Conservation (phyloP, 2,113 vertebrate species). For the Argyrosomus japonicus region DNA sequence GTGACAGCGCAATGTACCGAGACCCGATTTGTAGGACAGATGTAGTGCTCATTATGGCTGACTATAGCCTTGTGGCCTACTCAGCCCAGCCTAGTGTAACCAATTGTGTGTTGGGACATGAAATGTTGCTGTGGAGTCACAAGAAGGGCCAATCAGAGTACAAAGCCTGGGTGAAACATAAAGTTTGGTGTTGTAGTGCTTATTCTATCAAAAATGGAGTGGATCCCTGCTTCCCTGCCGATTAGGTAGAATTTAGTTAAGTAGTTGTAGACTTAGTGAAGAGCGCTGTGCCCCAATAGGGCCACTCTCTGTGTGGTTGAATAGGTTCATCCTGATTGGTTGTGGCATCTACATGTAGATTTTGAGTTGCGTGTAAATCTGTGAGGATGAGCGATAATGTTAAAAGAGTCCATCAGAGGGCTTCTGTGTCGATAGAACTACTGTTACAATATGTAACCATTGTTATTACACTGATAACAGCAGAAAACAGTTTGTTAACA, state of each 20-base stretch:
- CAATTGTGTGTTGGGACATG: slow-evolving; percentile 19
- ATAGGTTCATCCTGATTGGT: slow-evolving; percentile 5
- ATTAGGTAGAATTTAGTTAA: slow-evolving; percentile 11
- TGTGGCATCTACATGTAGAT: slow-evolving; percentile 20
- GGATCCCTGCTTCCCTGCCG: slow-evolving; percentile 8
- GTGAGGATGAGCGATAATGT: slow-evolving; percentile 20
- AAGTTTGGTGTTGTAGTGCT: slow-evolving; percentile 4
- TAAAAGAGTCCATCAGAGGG: slow-evolving; percentile 24
- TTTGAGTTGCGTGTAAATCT: not conserved
- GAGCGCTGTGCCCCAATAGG: not conserved
- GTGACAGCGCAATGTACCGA: not conserved
- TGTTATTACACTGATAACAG: slow-evolving; percentile 47
- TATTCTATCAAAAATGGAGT: slow-evolving; percentile 22
- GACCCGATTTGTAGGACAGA: not conserved
- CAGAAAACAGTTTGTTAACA: slow-evolving; percentile 41
- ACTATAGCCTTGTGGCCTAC: not conserved
- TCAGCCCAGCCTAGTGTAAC: slow-evolving; percentile 1
- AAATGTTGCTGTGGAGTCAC: slow-evolving; percentile 6
- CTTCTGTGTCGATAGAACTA: slow-evolving; percentile 23
- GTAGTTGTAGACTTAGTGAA: not conserved
- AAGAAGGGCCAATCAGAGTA: not conserved
- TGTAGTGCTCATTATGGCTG: not conserved
- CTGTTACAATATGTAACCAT: slow-evolving; percentile 58
- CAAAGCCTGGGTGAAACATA: slow-evolving; percentile 21
- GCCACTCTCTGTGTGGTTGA: not conserved